Base-by-base conservation (phyloP, 2,797 vertebrate species). In the Catostomus latipinnis region DNA sequence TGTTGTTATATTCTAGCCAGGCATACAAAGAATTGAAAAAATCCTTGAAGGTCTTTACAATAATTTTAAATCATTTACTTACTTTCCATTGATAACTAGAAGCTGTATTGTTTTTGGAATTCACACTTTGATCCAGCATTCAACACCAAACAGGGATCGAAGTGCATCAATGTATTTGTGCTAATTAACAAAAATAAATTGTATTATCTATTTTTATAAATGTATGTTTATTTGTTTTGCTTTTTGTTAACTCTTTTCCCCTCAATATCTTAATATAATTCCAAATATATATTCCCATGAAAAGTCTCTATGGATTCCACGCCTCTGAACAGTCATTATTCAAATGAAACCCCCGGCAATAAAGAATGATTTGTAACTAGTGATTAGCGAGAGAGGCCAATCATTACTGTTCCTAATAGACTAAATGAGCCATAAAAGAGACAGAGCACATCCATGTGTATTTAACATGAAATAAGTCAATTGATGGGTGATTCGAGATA, bases 341-440 rank as follows among this genome's bases (percentile, higher is more conserved):
- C 85, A 92, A 92, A 92, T 91, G 85, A 90, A 56, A 88, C 86
- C 84, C 89, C 85, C 86, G 89, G 90, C 92, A 91, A 93, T 91
- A 92, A 94, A 93, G 93, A 93, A 91, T 76, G 84, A 80, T 88
- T 90, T 89, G 89, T 90, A 90, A 83, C 81, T 78, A 75, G 70
- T 57, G 88, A 93, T 93, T 92, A 91, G 84, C 87, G 83, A 80
- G 84, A 90, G 87, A 88, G 89, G 89, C 87, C 92, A 85, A 93
- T 93, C 89, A 90, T 90, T 92, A 90, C 70, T 65, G 65, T 88
- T 85, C 86, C 86, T 93, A 93, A 93, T 92, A 91, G 89, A 84
- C 88, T 90, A 90, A 92, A 94, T 91, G 85, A 90, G 85, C 82
- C 43, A 83, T 90, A 88, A 90, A 90, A 90, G 87, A 87, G 76